Percentiles rank a stretch among this genome's conserved stretches.
phyloP scores from a whole-genome alignment of 2,113 vertebrate species.

The Pomatostomus ruficeps region DNA sequence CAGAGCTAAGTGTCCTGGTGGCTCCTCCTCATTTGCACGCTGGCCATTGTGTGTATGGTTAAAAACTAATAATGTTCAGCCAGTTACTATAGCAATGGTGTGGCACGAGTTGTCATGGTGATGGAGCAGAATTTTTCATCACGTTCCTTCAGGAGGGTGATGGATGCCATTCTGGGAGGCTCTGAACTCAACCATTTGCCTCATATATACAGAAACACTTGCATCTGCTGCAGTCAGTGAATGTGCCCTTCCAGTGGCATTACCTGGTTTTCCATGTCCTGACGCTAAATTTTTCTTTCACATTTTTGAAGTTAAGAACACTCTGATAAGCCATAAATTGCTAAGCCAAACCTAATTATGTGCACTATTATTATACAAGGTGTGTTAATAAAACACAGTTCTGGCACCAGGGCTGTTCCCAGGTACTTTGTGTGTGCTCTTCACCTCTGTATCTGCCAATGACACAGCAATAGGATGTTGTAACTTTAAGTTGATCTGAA shows the following conservation, averaged over 20 bases:
- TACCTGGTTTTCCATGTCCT: background rate
- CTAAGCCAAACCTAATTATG: background rate
- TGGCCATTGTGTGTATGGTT: background rate
- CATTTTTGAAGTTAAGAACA: background rate
- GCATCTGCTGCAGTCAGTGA: background rate
- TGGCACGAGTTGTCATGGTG: conserved; percentile 69
- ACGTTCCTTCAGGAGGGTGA: conserved; percentile 13
- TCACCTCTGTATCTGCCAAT: background rate
- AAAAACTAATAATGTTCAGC: conserved; percentile 48
- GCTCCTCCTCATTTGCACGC: background rate
- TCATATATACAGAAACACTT: background rate
- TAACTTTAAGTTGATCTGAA: background rate
- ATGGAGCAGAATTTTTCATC: conserved; percentile 41
- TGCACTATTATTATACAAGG: background rate
- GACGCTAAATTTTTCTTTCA: background rate
- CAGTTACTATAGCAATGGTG: conserved; percentile 70
- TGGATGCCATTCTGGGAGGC: conserved; percentile 11
- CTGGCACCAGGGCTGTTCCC: background rate
- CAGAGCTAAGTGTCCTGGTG: rapidly evolving
- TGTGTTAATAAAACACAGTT: background rate
- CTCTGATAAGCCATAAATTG: background rate
- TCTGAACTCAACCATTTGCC: background rate
- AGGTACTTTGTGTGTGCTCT: background rate
- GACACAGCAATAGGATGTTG: background rate
- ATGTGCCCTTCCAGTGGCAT: background rate